Evolutionary conservation across 2,797 vertebrate species (phyloP).

Genomic region (Eupleurogrammus muticus): DNA sequence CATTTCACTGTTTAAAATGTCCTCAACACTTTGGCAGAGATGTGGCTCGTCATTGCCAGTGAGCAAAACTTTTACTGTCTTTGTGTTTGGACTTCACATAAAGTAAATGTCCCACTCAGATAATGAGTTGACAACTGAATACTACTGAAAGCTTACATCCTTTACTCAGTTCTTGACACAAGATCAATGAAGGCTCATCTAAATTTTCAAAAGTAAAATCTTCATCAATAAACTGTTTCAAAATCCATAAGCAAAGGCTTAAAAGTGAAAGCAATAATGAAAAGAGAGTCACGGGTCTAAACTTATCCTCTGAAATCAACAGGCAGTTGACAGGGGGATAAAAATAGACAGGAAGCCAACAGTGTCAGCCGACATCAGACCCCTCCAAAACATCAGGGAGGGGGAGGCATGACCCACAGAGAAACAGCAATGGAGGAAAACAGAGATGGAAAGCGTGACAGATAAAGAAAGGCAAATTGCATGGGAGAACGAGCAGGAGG

Average conservation of each 20-base stretch:
- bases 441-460: slow-evolving; percentile 20
- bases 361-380: slow-evolving; percentile 64
- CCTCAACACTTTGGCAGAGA: slow-evolving; percentile 50
- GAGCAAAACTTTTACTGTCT: slow-evolving; percentile 36
- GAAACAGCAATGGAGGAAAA: slow-evolving; percentile 40
- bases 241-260: not conserved
- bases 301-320: slow-evolving; percentile 63
- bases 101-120: not conserved
- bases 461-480: not conserved
- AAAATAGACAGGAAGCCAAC: slow-evolving; percentile 72
- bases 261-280: not conserved
- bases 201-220: not conserved
- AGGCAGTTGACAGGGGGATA: slow-evolving; percentile 57
- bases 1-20: slow-evolving; percentile 54
- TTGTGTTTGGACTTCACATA: slow-evolving; percentile 9
- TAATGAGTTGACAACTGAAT: not conserved
- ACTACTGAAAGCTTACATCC: not conserved
- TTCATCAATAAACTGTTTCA: not conserved
- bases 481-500: slow-evolving; percentile 8
- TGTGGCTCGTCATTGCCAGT: slow-evolving; percentile 35
- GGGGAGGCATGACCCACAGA: slow-evolving; percentile 54
- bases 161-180: not conserved
- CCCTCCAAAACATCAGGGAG: slow-evolving; percentile 61
- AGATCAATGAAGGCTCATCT: not conserved
- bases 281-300: slow-evolving; percentile 44